Conservation (phyloP, 1,140 invertebrate species). For the Eumeta japonica region DNA sequence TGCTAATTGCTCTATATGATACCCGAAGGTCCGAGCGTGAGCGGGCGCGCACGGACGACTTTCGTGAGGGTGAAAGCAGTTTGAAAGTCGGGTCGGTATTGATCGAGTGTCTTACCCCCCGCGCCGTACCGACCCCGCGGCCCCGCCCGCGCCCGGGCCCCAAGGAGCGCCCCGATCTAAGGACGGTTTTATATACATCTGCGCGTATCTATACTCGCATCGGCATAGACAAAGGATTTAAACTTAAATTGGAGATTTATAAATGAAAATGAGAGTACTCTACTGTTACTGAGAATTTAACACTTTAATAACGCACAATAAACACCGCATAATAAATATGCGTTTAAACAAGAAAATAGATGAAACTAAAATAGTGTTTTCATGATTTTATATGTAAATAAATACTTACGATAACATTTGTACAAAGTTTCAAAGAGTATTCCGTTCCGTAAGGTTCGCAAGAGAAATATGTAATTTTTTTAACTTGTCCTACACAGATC, state of each 20-base stretch:
- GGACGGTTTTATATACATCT: constrained; percentile 8
- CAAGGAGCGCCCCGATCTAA: constrained; percentile 44
- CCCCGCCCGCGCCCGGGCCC: constrained; percentile 9
- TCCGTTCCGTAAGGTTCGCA: too few relatives aligned
- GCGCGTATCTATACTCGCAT: too few relatives aligned
- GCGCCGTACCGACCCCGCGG: constrained; percentile 16
- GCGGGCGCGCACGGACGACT: constrained; percentile 48
- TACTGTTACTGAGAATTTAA: neutral
- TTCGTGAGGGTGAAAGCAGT: constrained; percentile 57
- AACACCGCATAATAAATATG: too few relatives aligned
- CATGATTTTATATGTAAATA: too few relatives aligned
- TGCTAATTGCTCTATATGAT: constrained; percentile 22
- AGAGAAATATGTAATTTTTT: too few relatives aligned
- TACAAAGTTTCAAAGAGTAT: too few relatives aligned
- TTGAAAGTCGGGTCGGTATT: constrained; percentile 58
- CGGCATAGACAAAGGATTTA: too few relatives aligned
- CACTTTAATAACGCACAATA: neutral
- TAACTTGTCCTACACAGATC: too few relatives aligned
- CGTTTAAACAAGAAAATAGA: too few relatives aligned
- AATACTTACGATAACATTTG: too few relatives aligned
- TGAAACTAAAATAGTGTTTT: too few relatives aligned
- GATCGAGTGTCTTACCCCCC: constrained; percentile 50
- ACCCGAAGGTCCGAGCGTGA: constrained; percentile 19
- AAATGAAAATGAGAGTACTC: neutral
- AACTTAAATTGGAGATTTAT: neutral